Conservation (phyloP, 2,797 vertebrate species). For the Muscicapa comitata region DNA sequence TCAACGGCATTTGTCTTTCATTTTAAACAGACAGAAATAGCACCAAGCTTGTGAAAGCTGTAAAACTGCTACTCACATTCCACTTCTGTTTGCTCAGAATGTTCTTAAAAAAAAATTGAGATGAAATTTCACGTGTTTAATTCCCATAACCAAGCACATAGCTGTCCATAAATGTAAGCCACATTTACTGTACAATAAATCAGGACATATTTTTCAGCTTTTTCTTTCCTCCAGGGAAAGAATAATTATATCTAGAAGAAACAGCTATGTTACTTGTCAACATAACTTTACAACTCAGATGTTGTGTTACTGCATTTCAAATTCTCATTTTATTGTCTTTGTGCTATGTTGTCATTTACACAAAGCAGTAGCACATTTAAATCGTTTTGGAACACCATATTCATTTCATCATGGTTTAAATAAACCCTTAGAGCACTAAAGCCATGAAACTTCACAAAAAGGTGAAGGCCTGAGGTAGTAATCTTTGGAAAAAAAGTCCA, state of each 20-base stretch:
- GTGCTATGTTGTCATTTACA: neutral
- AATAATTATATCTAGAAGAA: neutral
- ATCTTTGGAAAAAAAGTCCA: neutral
- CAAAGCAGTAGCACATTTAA: neutral
- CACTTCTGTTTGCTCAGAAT: neutral
- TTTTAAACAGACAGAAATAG: constrained; percentile 55
- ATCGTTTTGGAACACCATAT: neutral
- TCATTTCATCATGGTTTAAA: neutral
- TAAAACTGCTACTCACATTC: constrained; percentile 25
- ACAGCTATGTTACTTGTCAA: neutral
- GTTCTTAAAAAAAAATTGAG: neutral
- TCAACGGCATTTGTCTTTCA: constrained; percentile 45
- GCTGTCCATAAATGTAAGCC: neutral
- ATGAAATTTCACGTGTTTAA: neutral
- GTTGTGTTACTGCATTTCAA: neutral
- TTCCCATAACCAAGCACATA: neutral
- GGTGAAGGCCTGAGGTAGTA: neutral
- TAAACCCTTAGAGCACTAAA: neutral
- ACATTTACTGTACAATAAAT: neutral
- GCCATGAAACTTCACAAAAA: neutral
- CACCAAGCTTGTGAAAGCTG: constrained; percentile 31
- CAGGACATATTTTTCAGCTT: neutral
- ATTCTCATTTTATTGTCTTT: neutral
- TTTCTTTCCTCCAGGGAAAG: neutral
- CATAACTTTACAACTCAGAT: neutral